Evolutionary conservation across 1,140 invertebrate species (phyloP).

Genomic region (Philaenus spumarius): DNA sequence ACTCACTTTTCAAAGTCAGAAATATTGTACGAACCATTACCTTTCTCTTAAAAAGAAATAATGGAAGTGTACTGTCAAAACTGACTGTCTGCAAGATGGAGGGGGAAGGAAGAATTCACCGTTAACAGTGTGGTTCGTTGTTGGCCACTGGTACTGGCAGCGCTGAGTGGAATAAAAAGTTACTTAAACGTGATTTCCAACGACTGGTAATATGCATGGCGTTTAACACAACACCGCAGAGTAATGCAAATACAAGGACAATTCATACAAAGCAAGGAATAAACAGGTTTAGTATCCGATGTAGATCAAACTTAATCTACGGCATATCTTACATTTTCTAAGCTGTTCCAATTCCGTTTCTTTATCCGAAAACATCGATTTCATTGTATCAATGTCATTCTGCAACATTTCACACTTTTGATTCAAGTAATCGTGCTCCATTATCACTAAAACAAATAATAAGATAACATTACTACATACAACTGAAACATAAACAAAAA

Average conservation of each 20-base stretch:
- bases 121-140: too few species aligned
- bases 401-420: slow-evolving; percentile 49
- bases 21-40: too few species aligned
- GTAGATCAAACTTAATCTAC: background rate
- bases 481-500: too few species aligned
- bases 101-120: too few species aligned
- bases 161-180: background rate
- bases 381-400: slow-evolving; percentile 48
- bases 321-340: slow-evolving; percentile 40
- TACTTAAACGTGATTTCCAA: background rate
- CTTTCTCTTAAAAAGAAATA: too few species aligned
- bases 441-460: slow-evolving; percentile 48
- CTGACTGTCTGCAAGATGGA: too few species aligned
- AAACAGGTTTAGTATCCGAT: background rate
- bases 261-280: background rate
- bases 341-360: slow-evolving; percentile 54
- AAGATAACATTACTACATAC: too few species aligned
- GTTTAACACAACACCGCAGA: background rate
- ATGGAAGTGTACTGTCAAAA: too few species aligned
- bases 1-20: too few species aligned
- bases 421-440: slow-evolving; percentile 53
- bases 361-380: slow-evolving; percentile 49
- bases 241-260: background rate
- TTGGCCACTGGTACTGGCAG: too few species aligned
- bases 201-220: background rate